Base-by-base conservation (phyloP, 2,113 vertebrate genomes). In the Rhineura floridana region DNA sequence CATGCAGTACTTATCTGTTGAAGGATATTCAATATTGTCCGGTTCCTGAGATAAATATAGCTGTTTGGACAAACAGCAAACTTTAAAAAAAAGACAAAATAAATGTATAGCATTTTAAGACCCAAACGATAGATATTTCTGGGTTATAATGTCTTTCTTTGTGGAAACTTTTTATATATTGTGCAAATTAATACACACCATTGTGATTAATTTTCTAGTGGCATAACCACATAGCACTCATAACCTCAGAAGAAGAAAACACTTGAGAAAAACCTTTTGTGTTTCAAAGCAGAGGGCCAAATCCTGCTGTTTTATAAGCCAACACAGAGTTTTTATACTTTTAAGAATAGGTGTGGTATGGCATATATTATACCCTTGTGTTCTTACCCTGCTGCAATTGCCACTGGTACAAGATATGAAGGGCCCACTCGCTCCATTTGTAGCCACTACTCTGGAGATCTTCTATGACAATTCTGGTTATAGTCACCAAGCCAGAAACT, bases 81-180 rank as follows among this genome's bases (percentile, higher is more conserved):
- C 88, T 55, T 48, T 91, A 91, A 85, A 88, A 81, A 94, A 84
- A 94, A 90, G 88, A 90, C 93, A 90, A 85, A 91, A 93, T 93
- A 94, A 80, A 96, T 94, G 93, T 94, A 90, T 94, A 93, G 92
- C 94, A 93, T 92, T 81, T 82, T 91, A 94, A 95, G 91, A 87
- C 84, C 88, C 88, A 86, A 95, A 93, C 94, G 86, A 48, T 93
- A 91, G 95, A 96, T 81, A 79, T 93, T 93, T 95, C 85, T 93
- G 88, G 92, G 94, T 95, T 95, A 91, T 92, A 89, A 62, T 94
- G 83, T 88, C 92, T 94, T 95, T 96, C 91, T 80, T 87, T 67
- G 59, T 91, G 0, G 83, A 84, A 96, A 86, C 87, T 93, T 91
- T 94, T 93, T 93, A 95, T 91, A 79, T 87, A 89, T 90, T 50